phyloP scores from a whole-genome alignment of 2,113 vertebrate species.

The Rutilus rutilus region DNA sequence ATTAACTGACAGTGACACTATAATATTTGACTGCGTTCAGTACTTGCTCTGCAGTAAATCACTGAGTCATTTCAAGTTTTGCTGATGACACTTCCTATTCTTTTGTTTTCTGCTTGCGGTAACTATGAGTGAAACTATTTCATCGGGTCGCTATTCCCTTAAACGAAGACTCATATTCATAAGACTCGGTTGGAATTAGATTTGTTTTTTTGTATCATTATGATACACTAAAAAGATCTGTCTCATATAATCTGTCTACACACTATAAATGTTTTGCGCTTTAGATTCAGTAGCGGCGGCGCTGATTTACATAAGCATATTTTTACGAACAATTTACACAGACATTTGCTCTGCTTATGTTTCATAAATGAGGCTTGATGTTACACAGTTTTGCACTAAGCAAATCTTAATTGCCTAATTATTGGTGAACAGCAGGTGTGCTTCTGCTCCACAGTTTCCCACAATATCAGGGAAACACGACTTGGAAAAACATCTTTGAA shows the following conservation, averaged over 20 bases:
- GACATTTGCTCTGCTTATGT: neutral
- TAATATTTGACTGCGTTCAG: no score
- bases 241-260: neutral
- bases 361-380: neutral
- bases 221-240: neutral
- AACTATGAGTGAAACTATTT: no score
- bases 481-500: slow-evolving; percentile 27
- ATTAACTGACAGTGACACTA: no score
- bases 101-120: no score
- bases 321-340: neutral
- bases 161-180: neutral
- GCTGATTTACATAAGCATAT: neutral
- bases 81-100: no score
- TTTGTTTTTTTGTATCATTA: neutral
- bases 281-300: neutral
- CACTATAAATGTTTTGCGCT: neutral
- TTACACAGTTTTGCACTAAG: slow-evolving; percentile 5
- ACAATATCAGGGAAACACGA: slow-evolving; percentile 12
- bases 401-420: slow-evolving; percentile 32
- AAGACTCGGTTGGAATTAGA: neutral
- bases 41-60: no score
- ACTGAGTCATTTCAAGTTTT: no score
- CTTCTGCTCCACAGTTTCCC: neutral
- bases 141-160: neutral
- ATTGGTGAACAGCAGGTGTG: slow-evolving; percentile 23